Conservation (phyloP, 1,140 invertebrate species). For the Heliconius hermathena region DNA sequence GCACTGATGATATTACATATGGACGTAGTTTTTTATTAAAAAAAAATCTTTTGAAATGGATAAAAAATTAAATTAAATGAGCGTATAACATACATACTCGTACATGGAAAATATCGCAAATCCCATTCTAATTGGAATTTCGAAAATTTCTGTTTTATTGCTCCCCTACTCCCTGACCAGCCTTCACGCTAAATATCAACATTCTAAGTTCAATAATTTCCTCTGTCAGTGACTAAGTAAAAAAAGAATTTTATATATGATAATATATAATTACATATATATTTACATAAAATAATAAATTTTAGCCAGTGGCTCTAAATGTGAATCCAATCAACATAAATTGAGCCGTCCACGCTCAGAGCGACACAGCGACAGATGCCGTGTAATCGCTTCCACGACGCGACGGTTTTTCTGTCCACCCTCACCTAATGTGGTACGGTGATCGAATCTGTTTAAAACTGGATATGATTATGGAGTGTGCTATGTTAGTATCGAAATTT, state of each 20-base stretch:
- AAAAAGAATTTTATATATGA: neutral
- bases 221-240: no score
- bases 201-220: no score
- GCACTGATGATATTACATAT: no score
- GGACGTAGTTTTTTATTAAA: no score
- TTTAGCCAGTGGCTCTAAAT: slow-evolving; percentile 21
- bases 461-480: slow-evolving; percentile 43
- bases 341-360: slow-evolving; percentile 42
- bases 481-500: slow-evolving; percentile 21
- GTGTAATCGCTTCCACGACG: slow-evolving; percentile 74
- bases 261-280: neutral
- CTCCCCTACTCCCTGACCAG: no score
- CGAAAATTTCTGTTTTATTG: no score
- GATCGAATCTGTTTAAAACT: slow-evolving; percentile 73
- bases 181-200: no score
- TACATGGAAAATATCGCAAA: no score
- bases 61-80: no score
- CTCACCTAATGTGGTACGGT: slow-evolving; percentile 59
- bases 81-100: no score
- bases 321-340: slow-evolving; percentile 76
- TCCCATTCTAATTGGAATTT: no score
- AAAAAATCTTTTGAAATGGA: no score
- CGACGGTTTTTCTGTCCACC: slow-evolving; percentile 64
- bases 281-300: neutral
- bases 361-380: slow-evolving; percentile 62